Evolutionary conservation across 1,140 invertebrate genomes (phyloP).

Genomic region (Drosophila nebulosa): DNA sequence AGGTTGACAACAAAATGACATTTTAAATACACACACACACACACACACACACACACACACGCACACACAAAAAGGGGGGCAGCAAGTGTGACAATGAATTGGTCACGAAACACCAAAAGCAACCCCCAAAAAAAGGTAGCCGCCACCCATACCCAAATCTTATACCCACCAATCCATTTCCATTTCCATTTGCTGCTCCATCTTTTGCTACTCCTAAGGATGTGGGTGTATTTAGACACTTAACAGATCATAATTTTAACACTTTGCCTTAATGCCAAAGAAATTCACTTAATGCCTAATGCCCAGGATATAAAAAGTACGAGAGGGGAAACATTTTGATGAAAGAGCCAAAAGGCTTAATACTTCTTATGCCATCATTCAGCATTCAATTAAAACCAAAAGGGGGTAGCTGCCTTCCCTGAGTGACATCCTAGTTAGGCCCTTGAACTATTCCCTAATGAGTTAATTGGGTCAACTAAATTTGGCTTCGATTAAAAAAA

Average conservation of each 20-base stretch:
- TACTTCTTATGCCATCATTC: no score
- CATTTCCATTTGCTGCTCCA: not conserved
- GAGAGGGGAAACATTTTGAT: no score
- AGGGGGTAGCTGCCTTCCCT: no score
- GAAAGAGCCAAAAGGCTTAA: no score
- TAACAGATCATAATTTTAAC: slow-evolving; percentile 77
- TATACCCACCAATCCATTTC: not conserved
- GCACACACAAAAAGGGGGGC: not conserved
- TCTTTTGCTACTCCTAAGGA: not conserved
- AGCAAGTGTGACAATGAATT: slow-evolving; percentile 33
- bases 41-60: not conserved
- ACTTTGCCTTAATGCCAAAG: slow-evolving; percentile 62
- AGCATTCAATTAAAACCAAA: no score
- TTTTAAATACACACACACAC: slow-evolving; percentile 69
- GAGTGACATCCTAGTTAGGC: no score
- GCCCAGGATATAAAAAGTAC: no score
- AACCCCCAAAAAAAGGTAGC: not conserved
- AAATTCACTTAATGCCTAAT: slow-evolving; percentile 1
- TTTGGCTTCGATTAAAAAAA: no score
- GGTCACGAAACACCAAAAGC: slow-evolving; percentile 4
- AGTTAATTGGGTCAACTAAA: no score
- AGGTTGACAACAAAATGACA: slow-evolving; percentile 81
- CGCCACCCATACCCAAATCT: not conserved
- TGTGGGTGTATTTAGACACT: slow-evolving; percentile 70
- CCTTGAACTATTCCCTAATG: no score